Base-by-base conservation (phyloP, 2,113 vertebrate genomes). In the Psittacula cyanocephala region DNA sequence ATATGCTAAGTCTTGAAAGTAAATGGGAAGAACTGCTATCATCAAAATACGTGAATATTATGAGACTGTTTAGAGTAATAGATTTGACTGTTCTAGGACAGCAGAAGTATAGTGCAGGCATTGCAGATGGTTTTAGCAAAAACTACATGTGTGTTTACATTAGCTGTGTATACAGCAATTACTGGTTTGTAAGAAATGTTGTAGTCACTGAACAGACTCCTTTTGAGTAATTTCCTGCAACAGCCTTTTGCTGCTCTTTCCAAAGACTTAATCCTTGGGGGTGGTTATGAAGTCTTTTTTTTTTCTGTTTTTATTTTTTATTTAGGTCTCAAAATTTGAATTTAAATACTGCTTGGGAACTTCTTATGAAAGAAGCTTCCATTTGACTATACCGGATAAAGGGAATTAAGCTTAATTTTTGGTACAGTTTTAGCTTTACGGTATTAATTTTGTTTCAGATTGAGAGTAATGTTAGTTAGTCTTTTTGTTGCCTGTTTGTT, bases 21-120 rank as follows among this genome's bases (percentile, higher is more conserved):
- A 16, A 72, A 70, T 69, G 50, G 44, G 35, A 74, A 63, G 68
- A 71, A 71, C 64, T 86, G 37, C 33, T 91, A 33, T 8, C 41
- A 50, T 76, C 55, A 86, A 50, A 92, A 69, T 91, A 88, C 82
- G 90, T 96, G 80, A 96, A 78, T 86, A 41, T 33, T 83, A 4
- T 39, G 50, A 68, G 41, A 70, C 2, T 0, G 31, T 41, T 41
- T 49, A 55, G 74, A 82, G 23, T 62, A 49, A 72, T 22, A 47
- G 50, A 50, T 29, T 9, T 67, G 39, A 49, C 72, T 82, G 75
- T 85, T 81, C 16, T 60, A 52, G 64, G 88, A 64, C 71, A 86
- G 49, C 11, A 31, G 24, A 65, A 69, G 44, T 49, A 86, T 31
- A 35, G 19, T 46, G 72, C 85, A 74, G 79, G 14, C 60, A 31